phyloP scores from a whole-genome alignment of 2,888 invertebrate genomes.

The Zaprionus bogoriensis region DNA sequence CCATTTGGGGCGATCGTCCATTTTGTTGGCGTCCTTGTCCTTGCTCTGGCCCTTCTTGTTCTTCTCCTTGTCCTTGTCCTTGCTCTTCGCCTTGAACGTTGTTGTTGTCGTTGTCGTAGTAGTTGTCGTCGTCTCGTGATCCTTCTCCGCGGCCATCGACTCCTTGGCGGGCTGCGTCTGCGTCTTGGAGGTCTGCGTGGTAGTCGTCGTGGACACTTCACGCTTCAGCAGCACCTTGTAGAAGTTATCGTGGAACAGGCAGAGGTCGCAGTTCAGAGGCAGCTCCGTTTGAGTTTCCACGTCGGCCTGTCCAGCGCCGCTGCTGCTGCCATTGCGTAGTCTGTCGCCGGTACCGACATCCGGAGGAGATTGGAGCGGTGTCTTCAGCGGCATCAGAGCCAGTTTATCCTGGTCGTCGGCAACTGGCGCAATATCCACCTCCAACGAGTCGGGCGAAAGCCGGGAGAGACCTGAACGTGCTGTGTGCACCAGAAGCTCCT shows the following conservation, averaged over 20 bases:
- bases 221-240: slow-evolving; percentile 82
- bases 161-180: slow-evolving; percentile 71
- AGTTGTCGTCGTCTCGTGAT: slow-evolving; percentile 80
- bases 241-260: slow-evolving; percentile 82
- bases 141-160: slow-evolving; percentile 64
- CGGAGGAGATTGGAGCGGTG: slow-evolving; percentile 10
- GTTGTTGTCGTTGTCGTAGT: slow-evolving; percentile 82
- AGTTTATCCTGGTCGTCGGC: slow-evolving; percentile 45
- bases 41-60: slow-evolving; percentile 57
- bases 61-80: slow-evolving; percentile 75
- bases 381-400: slow-evolving; percentile 69
- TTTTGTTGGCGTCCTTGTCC: slow-evolving; percentile 72
- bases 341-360: not conserved
- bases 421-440: slow-evolving; percentile 41
- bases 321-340: not conserved
- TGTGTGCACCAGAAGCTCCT: slow-evolving; percentile 30
- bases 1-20: slow-evolving; percentile 89
- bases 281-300: slow-evolving; percentile 82
- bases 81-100: slow-evolving; percentile 79
- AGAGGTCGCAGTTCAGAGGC: slow-evolving; percentile 81
- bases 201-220: slow-evolving; percentile 82
- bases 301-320: slow-evolving; percentile 61
- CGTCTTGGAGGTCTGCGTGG: slow-evolving; percentile 81
- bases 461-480: slow-evolving; percentile 48
- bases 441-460: slow-evolving; percentile 68